Conservation (phyloP, 2,113 vertebrate species). For the Sceloporus tristichus region DNA sequence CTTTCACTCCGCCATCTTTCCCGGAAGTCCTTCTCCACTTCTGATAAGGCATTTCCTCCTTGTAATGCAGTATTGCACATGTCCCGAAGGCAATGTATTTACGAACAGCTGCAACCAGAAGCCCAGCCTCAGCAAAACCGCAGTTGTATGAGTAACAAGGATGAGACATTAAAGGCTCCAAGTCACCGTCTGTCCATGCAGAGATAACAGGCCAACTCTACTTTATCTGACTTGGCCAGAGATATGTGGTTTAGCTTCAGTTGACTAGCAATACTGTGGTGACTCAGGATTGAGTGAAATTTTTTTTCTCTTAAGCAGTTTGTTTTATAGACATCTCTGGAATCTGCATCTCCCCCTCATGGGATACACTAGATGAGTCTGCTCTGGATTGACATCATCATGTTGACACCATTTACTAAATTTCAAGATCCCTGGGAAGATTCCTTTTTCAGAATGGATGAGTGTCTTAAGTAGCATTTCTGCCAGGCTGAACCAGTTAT, state of each 20-base stretch:
- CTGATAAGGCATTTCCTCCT: not conserved
- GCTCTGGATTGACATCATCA: not conserved
- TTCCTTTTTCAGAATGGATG: constrained; percentile 20
- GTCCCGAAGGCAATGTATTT: not conserved
- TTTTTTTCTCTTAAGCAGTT: constrained; percentile 19
- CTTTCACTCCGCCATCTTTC: too few species aligned
- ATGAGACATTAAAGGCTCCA: constrained; percentile 1
- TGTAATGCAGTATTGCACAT: not conserved
- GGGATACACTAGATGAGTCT: not conserved
- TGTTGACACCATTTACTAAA: not conserved
- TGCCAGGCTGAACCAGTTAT: not conserved
- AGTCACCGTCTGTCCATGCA: constrained; percentile 37
- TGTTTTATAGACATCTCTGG: not conserved
- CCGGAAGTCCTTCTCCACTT: not conserved
- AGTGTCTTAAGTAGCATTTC: not conserved
- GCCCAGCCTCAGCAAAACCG: not conserved
- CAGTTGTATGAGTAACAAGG: constrained; percentile 10
- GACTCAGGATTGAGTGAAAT: constrained; percentile 11
- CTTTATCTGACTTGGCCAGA: not conserved
- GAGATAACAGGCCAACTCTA: not conserved
- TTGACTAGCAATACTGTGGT: constrained; percentile 6
- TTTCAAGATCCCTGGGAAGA: not conserved
- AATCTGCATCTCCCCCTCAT: too few species aligned
- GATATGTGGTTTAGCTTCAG: constrained; percentile 3
- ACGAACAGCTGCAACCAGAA: not conserved